These are phyloP conservation scores for Battus philenor DNA, from an alignment of 1,140 invertebrate species.

Conservation along the genomic window DNA sequence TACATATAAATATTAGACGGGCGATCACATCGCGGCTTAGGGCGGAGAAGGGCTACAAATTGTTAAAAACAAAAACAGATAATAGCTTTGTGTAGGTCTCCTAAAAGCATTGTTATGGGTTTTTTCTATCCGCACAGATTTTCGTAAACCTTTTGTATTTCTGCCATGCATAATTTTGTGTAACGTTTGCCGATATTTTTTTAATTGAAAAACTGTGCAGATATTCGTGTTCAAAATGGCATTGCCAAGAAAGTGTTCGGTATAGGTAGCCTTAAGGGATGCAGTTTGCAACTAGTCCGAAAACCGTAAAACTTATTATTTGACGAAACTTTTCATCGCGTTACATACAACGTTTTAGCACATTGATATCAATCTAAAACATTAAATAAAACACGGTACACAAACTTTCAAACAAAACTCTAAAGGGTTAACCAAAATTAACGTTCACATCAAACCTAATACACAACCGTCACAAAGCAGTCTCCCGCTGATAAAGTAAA, in stretches of 20 bases:
- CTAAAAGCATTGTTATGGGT: slow-evolving; percentile 66
- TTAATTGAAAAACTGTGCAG: slow-evolving; percentile 44
- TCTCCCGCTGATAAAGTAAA: slow-evolving; percentile 46
- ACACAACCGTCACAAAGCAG: slow-evolving; percentile 42
- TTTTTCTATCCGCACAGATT: slow-evolving; percentile 42
- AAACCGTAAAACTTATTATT: slow-evolving; percentile 44
- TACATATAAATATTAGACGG: slow-evolving; percentile 58
- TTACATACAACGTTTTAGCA: slow-evolving; percentile 74
- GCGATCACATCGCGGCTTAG: slow-evolving; percentile 64
- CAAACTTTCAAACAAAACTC: slow-evolving; percentile 52
- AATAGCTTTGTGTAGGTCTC: slow-evolving; percentile 65
- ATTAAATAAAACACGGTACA: slow-evolving; percentile 57
- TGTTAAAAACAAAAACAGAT: slow-evolving; percentile 57
- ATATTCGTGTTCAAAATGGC: slow-evolving; percentile 47
- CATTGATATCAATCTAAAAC: slow-evolving; percentile 57
- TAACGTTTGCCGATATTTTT: slow-evolving; percentile 5
- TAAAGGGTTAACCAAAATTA: slow-evolving; percentile 57
- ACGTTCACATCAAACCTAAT: slow-evolving; percentile 59
- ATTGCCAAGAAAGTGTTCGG: slow-evolving; percentile 51
- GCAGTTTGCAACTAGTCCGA: slow-evolving; percentile 58
- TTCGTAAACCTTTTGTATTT: slow-evolving; percentile 35
- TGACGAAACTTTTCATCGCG: slow-evolving; percentile 66
- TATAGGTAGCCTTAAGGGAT: slow-evolving; percentile 45
- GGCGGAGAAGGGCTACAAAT: slow-evolving; percentile 55
- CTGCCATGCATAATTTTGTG: slow-evolving; percentile 16